These are phyloP conservation scores for Volucella inflata DNA, from an alignment of 2,888 invertebrate species.

Conservation along the genomic window DNA sequence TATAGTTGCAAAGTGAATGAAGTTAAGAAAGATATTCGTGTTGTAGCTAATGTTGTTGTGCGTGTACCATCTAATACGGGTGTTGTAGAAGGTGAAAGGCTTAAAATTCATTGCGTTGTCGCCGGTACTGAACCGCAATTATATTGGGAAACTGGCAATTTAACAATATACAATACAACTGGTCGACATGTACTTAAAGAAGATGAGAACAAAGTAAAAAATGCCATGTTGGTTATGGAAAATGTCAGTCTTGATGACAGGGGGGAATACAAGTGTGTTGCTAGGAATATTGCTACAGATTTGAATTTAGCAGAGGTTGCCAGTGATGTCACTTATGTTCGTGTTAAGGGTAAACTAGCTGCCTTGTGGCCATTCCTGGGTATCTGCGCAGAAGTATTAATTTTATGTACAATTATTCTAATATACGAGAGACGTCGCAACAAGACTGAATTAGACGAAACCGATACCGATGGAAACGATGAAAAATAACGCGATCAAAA, in stretches of 20 bases:
- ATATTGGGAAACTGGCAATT: slow-evolving; percentile 87
- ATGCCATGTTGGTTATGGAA: slow-evolving; percentile 87
- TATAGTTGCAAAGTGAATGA: slow-evolving; percentile 87
- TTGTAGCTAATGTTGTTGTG: slow-evolving; percentile 85
- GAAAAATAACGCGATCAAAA: slow-evolving; percentile 87
- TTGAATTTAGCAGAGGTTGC: slow-evolving; percentile 81
- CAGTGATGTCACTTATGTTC: slow-evolving; percentile 85
- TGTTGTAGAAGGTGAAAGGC: slow-evolving; percentile 93
- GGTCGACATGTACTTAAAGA: slow-evolving; percentile 84
- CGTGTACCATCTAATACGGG: slow-evolving; percentile 87
- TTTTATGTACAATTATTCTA: slow-evolving; percentile 96
- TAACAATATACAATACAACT: slow-evolving; percentile 83
- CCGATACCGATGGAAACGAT: slow-evolving; percentile 94
- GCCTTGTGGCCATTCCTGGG: slow-evolving; percentile 99
- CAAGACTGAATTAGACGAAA: slow-evolving; percentile 96
- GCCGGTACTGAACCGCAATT: slow-evolving; percentile 88
- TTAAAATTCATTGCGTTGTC: slow-evolving; percentile 89
- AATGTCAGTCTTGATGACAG: slow-evolving; percentile 88
- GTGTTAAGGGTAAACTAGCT: slow-evolving; percentile 94
- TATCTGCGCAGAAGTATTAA: slow-evolving; percentile 96
- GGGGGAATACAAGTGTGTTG: slow-evolving; percentile 88
- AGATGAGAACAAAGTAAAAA: slow-evolving; percentile 85
- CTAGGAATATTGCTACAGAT: slow-evolving; percentile 84
- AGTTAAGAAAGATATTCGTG: slow-evolving; percentile 80
- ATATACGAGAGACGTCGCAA: slow-evolving; percentile 98